Conservation (phyloP, 2,797 vertebrate species). For the Poeciliopsis turneri region DNA sequence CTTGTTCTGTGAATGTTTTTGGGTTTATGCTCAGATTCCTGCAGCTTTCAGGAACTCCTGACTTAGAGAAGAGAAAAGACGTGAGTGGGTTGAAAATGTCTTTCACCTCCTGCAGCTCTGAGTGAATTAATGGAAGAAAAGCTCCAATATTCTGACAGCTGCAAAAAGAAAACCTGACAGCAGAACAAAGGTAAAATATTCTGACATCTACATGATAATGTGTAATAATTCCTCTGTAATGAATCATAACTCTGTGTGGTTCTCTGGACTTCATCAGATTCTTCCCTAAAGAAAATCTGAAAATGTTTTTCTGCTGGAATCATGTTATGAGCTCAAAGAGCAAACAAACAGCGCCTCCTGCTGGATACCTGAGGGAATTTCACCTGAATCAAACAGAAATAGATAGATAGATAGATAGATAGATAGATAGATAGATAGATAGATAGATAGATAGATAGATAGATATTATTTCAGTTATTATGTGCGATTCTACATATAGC, state of each 20-base stretch:
- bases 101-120: background rate
- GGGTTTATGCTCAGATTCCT: background rate
- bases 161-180: background rate
- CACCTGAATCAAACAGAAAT: constrained; percentile 35
- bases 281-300: background rate
- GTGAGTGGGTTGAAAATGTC: background rate
- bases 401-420: constrained; percentile 84
- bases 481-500: too few relatives aligned
- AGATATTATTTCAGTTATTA: constrained; percentile 63
- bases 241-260: background rate
- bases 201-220: background rate
- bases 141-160: background rate
- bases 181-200: background rate
- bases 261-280: background rate
- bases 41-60: constrained; percentile 1
- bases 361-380: background rate
- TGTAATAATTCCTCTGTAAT: background rate
- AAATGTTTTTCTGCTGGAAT: background rate
- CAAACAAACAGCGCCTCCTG: background rate
- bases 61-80: background rate
- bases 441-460: constrained; percentile 67
- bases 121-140: background rate
- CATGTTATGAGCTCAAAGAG: background rate
- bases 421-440: constrained; percentile 75
- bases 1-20: background rate